Base-by-base conservation (phyloP, 1,140 invertebrate genomes). In the Gryon sp. region DNA sequence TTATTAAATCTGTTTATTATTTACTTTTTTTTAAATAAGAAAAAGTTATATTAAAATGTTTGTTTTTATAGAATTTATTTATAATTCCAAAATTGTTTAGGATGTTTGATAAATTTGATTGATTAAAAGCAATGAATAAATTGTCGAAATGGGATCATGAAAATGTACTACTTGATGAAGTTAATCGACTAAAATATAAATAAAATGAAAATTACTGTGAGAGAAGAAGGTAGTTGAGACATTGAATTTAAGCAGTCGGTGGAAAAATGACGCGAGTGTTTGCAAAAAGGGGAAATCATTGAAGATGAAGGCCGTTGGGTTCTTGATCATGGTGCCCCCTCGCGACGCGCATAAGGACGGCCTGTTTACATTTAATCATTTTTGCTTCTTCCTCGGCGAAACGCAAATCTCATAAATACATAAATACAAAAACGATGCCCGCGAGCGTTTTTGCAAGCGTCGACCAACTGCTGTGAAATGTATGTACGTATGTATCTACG, bases 321-420 rank as follows among this genome's bases (percentile, higher is more conserved):
- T 62, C 59, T 63, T 57, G 59, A 69, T 41, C 41, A 32, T 30
- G 20, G 36, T 11, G 30, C 32, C 40, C 68, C 41, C 50, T 14
- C 22, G 24, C 43, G 59, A 45, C 28, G 57, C 52, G 30, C 45
- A 15, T 48, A 73, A 78, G 55, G 53, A 45, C 48, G 30, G 55
- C 53, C 46, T 87, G 83, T 87, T 87, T 88, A 80, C 83, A 81
- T 87, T 88, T 88, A 87, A 87, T 87, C 85, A 86, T 84, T 87
- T 86, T 84, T 86, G 70, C 70, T 80, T n/a, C 65, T 63, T 74
- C 68, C 66, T 77, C 72, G 63, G 12, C 53, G 74, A 66, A 82
- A 72, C 77, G 77, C 80, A 83, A 86, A 86, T 87, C 79, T 86
- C 82, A 87, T 87, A 86, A 87, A 88, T 86, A 85, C 80, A 82